Evolutionary conservation across 1,140 invertebrate genomes (phyloP), one percentile per base, ranked within the genome.

Genomic region (Neodiprion lecontei): DNA sequence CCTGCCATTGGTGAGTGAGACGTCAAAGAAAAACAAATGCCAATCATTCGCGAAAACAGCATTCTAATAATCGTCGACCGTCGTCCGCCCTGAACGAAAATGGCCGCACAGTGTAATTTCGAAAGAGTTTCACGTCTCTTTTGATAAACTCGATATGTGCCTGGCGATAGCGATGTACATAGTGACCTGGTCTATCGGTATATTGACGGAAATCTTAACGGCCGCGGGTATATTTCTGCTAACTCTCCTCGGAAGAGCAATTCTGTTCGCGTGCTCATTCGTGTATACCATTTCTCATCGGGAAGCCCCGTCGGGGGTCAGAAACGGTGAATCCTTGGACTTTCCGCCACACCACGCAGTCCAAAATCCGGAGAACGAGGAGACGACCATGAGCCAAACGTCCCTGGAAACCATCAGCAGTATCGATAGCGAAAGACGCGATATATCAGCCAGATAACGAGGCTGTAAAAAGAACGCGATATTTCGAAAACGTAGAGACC

Each of bases 1-100:
- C 92, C 93, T 2, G 90, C 91, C 14, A 92, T 93, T 76, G 89
- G 91, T 92, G 84, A 85, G 84, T 82, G 48, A 49, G n/a, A 67
- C 28, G 2, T 40, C 28, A 5, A 1, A 40, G 28, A 40, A 40
- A 3, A 40, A 40, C 28, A 40, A 17, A 40, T 40, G 28, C 28
- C 28, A 40, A 61, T 61, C 53, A 17, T 17, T 17, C 4, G n/a
- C 11, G n/a, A 4, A 61, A 61, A 61, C 11, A 17, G n/a, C 4
- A 17, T 17, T 0, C n/a, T 61, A 9, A 53, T 53, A n/a, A 14
- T 61, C 53, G 11, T 61, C 53, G 8, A 61, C n/a, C n/a, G 53
- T 61, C n/a, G 5, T 61, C 53, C 28, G 5, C 1, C n/a, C n/a
- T 14, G n/a, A 61, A 61, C 11, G 11, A 61, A 61, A 61, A 61